Evolutionary conservation across 2,113 vertebrate genomes (phyloP), one percentile per base, ranked within the genome.

Genomic region (Rhea pennata): DNA sequence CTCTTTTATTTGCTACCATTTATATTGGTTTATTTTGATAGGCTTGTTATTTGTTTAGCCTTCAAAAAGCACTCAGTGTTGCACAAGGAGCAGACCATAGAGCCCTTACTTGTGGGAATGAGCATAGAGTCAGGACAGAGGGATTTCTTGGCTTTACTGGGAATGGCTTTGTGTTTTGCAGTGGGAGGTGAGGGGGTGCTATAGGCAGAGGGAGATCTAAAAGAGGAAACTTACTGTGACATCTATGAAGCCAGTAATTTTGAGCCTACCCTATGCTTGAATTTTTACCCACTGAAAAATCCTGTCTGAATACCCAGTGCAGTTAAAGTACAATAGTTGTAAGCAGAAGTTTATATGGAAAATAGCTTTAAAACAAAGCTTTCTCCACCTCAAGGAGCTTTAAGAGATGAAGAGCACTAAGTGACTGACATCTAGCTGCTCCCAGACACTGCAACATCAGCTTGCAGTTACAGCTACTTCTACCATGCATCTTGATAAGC

Each of bases 21-120:
- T 5, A 65, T 92, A 85, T 15, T 27, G 56, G 51, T 88, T 92
- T 92, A 9, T 94, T 92, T 92, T 72, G 46, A 89, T 71, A 44
- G 46, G 70, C 29, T 50, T 80, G 33, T 80, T 91, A 59, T 72
- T 94, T 93, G 75, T 84, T 87, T 84, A 69, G 72, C 72, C 92
- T 93, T 86, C 54, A 74, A 69, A 65, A 75, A 75, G 59, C 1
- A 10, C 72, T 88, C 54, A 33, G 50, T 39, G 53, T 58, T 75
- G 33, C 46, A 24, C 31, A 77, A 85, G 74, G 40, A 81, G 20
- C 5, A 46, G 64, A 50, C 39, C 39, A 21, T 1, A 15, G 56
- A 58, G 56, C 17, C 56, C 56, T 31, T 58, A 29, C 56, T 31
- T 58, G 56, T 12, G 29, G 56, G 15, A 39, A 40, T 26, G 36